Evolutionary conservation across 1,140 invertebrate species (phyloP).

Genomic region (Penaeus japonicus): DNA sequence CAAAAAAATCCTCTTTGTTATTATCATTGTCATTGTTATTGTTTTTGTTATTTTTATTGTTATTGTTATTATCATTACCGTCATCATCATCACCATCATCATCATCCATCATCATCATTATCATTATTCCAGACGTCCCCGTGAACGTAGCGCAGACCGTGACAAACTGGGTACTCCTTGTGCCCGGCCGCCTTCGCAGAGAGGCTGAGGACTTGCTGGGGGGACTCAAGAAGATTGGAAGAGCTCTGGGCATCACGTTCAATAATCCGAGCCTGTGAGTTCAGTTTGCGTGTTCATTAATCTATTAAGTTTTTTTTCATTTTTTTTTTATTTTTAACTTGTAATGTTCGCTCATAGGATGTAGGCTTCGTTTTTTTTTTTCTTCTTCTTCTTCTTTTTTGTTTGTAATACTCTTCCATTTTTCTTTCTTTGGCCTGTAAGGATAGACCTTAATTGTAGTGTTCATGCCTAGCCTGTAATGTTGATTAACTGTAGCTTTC

Average conservation of each 20-base stretch:
- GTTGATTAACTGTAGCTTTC: too few relatives aligned
- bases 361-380: too few relatives aligned
- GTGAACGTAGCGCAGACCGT: constrained; percentile 62
- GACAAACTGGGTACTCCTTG: constrained; percentile 64
- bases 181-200: constrained; percentile 57
- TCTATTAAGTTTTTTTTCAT: background rate
- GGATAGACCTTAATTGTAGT: too few relatives aligned
- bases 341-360: too few relatives aligned
- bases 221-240: constrained; percentile 55
- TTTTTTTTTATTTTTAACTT: background rate
- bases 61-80: too few relatives aligned
- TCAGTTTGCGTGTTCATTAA: background rate
- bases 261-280: constrained; percentile 30
- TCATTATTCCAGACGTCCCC: constrained; percentile 40
- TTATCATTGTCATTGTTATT: too few relatives aligned
- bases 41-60: too few relatives aligned
- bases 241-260: background rate
- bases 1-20: too few relatives aligned
- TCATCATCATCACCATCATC: background rate
- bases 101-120: background rate
- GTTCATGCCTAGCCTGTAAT: too few relatives aligned
- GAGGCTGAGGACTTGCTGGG: constrained; percentile 61
- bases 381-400: too few relatives aligned
- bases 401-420: too few relatives aligned
- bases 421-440: too few relatives aligned